Evolutionary conservation across 1,140 invertebrate species (phyloP).

Genomic region (Halesus radiatus): DNA sequence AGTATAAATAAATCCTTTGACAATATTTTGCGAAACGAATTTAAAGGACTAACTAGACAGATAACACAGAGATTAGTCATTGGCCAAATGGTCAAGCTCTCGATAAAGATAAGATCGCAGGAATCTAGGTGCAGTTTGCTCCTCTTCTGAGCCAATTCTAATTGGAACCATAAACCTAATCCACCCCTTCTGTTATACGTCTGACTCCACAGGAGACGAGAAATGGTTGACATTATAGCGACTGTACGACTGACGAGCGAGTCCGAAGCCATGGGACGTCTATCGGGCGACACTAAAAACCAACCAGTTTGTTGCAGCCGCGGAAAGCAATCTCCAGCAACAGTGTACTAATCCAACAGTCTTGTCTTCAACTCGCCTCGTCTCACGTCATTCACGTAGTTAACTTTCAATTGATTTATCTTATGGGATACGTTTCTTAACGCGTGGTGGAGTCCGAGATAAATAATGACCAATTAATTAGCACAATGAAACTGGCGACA

Average conservation of each 20-base stretch:
- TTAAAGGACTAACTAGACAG: too few species aligned
- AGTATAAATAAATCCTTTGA: too few species aligned
- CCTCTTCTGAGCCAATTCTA: too few species aligned
- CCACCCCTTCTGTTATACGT: not conserved
- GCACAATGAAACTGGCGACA: not conserved
- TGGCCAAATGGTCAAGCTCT: too few species aligned
- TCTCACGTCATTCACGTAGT: not conserved
- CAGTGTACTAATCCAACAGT: not conserved
- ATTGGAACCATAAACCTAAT: not conserved
- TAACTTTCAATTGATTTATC: conserved; percentile 33
- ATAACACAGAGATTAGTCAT: too few species aligned
- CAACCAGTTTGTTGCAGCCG: conserved; percentile 1
- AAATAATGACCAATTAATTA: conserved; percentile 24
- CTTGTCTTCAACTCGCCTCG: not conserved
- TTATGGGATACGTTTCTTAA: not conserved
- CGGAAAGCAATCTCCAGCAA: too few species aligned
- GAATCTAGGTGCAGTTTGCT: too few species aligned
- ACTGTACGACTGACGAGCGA: not conserved
- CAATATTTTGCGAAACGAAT: too few species aligned
- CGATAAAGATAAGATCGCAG: too few species aligned
- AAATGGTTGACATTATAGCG: conserved; percentile 19
- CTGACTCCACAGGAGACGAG: conserved; percentile 6
- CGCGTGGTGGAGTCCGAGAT: not conserved
- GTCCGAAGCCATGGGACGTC: conserved; percentile 10
- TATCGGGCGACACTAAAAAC: not conserved